phyloP scores from a whole-genome alignment of 2,797 vertebrate species.

The Neomorphus geoffroyi region DNA sequence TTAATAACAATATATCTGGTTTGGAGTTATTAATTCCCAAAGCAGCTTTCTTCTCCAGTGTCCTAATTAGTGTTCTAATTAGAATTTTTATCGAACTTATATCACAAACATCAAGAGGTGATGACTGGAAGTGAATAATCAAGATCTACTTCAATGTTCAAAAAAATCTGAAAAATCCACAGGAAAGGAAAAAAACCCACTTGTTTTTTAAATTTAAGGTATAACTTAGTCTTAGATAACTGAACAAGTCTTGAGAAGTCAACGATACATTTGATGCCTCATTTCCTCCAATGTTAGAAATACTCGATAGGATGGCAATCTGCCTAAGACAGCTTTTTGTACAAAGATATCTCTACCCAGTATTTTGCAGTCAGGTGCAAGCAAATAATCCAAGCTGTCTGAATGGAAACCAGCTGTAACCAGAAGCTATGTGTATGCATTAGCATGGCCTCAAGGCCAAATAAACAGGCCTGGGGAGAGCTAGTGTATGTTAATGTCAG shows the following conservation, averaged over 20 bases:
- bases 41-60: not conserved
- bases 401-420: constrained; percentile 49
- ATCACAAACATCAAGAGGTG: not conserved
- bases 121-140: not conserved
- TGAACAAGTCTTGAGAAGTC: not conserved
- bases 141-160: not conserved
- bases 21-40: not conserved
- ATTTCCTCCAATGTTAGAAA: not conserved
- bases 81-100: not conserved
- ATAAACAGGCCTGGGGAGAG: constrained; percentile 17
- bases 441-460: constrained; percentile 23
- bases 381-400: not conserved
- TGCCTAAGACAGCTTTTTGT: not conserved
- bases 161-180: not conserved
- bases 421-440: constrained; percentile 26
- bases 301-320: not conserved
- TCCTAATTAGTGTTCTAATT: not conserved
- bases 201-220: not conserved
- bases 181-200: not conserved
- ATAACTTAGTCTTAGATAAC: not conserved
- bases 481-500: not conserved
- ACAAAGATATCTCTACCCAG: not conserved
- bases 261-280: not conserved
- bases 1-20: not conserved
- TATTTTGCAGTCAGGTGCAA: constrained; percentile 34